These are phyloP conservation scores for sheep (Ovis aries) DNA, from an alignment of 2,113 vertebrate species.

Conservation along the genomic window DNA sequence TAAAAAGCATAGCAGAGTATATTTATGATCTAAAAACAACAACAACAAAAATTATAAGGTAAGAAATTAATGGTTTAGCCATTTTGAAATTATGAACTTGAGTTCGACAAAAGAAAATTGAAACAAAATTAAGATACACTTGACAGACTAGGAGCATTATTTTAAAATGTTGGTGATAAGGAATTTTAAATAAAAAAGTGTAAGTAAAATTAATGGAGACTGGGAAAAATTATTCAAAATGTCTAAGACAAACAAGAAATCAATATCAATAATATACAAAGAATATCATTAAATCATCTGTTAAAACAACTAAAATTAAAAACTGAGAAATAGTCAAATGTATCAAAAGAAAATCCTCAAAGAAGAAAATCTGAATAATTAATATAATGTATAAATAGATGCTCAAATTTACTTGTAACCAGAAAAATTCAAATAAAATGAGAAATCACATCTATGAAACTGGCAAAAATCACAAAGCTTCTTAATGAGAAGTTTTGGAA, in stretches of 20 bases:
- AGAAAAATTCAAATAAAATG: neutral
- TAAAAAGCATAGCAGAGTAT: neutral
- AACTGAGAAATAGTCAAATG: neutral
- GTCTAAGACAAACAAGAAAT: neutral
- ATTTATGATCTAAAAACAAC: neutral
- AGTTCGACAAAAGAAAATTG: neutral
- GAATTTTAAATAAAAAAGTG: neutral
- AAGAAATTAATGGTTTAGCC: neutral
- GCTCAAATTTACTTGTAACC: neutral
- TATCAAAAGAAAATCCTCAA: neutral
- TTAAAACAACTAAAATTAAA: constrained; percentile 21
- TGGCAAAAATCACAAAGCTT: neutral
- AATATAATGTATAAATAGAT: neutral
- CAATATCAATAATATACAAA: neutral
- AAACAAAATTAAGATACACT: neutral
- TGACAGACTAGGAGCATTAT: neutral
- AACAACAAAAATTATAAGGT: neutral
- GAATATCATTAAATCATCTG: neutral
- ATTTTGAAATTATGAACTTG: neutral
- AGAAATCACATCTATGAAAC: neutral
- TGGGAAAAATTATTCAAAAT: neutral
- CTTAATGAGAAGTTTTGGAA: neutral
- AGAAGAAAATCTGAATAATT: neutral
- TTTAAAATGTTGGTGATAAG: neutral
- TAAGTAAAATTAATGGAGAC: neutral